phyloP scores from a whole-genome alignment of 2,113 vertebrate species.

The Melierax canorus region DNA sequence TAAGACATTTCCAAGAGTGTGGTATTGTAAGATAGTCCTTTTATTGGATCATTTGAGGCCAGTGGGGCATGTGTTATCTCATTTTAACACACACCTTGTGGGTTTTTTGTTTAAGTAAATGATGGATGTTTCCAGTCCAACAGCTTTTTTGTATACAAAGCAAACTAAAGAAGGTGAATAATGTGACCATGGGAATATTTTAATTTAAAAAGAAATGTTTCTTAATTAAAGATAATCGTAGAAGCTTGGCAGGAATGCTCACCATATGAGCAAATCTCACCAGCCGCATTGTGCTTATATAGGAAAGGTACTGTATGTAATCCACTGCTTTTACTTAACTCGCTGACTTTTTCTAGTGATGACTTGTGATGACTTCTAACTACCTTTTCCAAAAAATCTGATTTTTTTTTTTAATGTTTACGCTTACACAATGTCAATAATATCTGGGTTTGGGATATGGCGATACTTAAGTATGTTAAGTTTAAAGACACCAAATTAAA shows the following conservation, averaged over 20 bases:
- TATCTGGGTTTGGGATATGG: neutral
- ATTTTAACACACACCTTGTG: conserved; percentile 36
- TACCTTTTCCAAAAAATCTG: neutral
- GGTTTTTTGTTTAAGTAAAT: conserved; percentile 38
- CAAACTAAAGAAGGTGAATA: conserved; percentile 14
- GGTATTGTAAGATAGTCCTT: neutral
- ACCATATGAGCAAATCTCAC: neutral
- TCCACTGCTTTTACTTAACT: neutral
- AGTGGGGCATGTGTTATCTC: conserved; percentile 13
- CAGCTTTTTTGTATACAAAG: conserved; percentile 28
- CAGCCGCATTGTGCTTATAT: neutral
- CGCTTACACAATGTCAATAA: neutral
- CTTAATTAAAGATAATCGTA: conserved; percentile 18
- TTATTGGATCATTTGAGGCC: conserved; percentile 28
- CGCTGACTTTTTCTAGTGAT: neutral
- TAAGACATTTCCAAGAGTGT: neutral
- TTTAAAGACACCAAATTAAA: neutral
- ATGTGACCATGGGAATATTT: conserved; percentile 13
- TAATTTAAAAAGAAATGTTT: conserved; percentile 39
- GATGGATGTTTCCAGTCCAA: conserved; percentile 11
- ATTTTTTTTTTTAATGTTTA: neutral
- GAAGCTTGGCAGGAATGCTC: neutral
- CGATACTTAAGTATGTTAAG: neutral
- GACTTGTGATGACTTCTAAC: neutral
- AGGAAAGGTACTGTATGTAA: neutral